These are phyloP conservation scores for Octodonta nipae DNA, from an alignment of 2,888 invertebrate species.

Conservation along the genomic window DNA sequence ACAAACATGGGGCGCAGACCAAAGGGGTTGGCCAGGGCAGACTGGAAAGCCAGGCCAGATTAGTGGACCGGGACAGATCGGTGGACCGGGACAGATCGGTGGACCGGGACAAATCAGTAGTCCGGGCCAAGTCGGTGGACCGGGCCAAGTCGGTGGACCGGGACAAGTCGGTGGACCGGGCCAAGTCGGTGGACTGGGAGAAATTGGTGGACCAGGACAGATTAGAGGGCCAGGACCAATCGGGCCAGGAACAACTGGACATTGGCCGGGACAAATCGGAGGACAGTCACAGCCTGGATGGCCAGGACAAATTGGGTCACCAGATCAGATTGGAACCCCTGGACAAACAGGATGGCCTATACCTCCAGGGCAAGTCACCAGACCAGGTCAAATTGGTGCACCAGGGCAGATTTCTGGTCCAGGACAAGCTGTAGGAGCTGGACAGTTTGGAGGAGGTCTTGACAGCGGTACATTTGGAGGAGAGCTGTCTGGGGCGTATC, in stretches of 20 bases:
- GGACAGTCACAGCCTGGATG: no score
- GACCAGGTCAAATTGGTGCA: constrained; percentile 3
- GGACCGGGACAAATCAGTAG: neutral
- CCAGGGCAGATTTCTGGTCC: constrained; percentile 7
- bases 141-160: neutral
- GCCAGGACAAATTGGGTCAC: constrained; percentile 3
- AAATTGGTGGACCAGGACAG: constrained; percentile 7
- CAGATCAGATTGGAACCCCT: constrained; percentile 6
- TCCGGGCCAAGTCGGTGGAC: neutral
- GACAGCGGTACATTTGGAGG: constrained; percentile 11
- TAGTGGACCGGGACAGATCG: neutral
- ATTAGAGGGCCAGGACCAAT: constrained; percentile 9
- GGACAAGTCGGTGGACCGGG: neutral
- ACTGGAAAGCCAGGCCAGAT: neutral
- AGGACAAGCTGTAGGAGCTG: constrained; percentile 8
- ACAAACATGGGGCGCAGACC: neutral
- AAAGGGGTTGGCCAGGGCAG: neutral
- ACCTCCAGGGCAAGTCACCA: neutral
- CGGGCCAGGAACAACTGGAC: constrained; percentile 5
- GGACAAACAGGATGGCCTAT: constrained; percentile 8
- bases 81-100: neutral
- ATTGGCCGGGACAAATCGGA: constrained; percentile 7
- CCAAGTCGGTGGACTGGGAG: neutral
- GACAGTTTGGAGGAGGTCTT: constrained; percentile 5
- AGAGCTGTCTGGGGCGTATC: constrained; percentile 20